A percentile compares a stretch with the other conserved stretches of the same genome.
phyloP scores from a whole-genome alignment of 2,113 vertebrate genomes.

The Menidia beryllina region DNA sequence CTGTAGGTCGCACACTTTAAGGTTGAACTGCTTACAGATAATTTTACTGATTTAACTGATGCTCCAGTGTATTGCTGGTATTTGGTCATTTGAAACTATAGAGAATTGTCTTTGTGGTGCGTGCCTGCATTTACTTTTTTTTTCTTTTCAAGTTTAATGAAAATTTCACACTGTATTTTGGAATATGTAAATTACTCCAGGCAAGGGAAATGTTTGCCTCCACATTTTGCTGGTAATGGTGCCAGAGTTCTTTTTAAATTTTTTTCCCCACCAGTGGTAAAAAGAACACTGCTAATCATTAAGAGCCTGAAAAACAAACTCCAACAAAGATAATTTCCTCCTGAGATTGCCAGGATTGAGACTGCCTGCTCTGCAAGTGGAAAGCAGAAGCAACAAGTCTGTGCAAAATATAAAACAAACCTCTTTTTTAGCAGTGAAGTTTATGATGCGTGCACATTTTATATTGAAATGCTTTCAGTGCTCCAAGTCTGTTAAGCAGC shows the following conservation, averaged over 20 bases:
- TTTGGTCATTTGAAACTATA: neutral
- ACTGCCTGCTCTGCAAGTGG: neutral
- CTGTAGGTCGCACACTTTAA: no score
- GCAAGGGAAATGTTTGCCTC: neutral
- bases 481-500: neutral
- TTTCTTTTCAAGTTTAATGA: neutral
- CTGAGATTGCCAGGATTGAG: neutral
- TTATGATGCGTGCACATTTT: neutral
- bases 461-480: conserved; percentile 1
- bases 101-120: conserved; percentile 1
- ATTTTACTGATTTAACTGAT: no score
- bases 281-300: conserved; percentile 6
- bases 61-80: neutral
- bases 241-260: neutral
- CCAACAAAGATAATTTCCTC: neutral
- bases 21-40: no score
- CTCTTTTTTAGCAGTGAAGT: neutral
- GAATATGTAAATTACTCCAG: neutral
- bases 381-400: conserved; percentile 16
- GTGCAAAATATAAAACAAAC: conserved; percentile 1
- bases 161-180: conserved; percentile 2
- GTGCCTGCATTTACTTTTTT: neutral
- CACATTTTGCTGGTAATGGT: neutral
- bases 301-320: conserved; percentile 14
- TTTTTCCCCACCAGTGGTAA: neutral